A percentile compares a stretch with the other conserved stretches of the same genome.
Evolutionary conservation across 92 coral and sea anemone genomes (phyloP).

Genomic region (Galaxea fascicularis): DNA sequence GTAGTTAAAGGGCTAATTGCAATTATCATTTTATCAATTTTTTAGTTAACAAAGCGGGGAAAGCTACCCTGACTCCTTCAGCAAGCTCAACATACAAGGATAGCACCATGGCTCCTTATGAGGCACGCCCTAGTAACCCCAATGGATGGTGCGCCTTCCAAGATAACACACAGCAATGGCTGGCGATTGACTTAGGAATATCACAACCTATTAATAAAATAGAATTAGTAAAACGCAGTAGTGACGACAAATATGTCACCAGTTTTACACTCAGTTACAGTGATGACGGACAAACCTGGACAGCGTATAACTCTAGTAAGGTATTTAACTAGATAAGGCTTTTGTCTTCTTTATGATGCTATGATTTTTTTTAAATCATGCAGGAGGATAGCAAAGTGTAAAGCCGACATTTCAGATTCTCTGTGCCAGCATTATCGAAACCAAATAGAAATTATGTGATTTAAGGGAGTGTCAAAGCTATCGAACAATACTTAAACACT

Average conservation of each 20-base stretch:
- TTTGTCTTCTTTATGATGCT: not conserved
- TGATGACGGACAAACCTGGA: not conserved
- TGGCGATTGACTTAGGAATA: slow-evolving; percentile 25
- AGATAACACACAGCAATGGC: not conserved
- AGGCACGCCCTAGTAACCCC: slow-evolving; percentile 31
- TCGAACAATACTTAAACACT: no score
- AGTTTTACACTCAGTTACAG: not conserved
- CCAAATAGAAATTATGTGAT: no score
- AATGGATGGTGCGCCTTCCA: slow-evolving; percentile 10
- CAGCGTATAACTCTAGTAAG: not conserved
- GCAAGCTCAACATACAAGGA: not conserved
- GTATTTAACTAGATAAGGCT: not conserved
- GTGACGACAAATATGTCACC: slow-evolving; percentile 1
- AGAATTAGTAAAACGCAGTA: not conserved
- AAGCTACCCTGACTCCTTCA: not conserved
- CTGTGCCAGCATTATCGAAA: no score
- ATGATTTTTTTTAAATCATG: no score
- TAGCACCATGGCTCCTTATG: not conserved
- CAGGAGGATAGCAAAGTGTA: no score
- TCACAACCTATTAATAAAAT: slow-evolving; percentile 7
- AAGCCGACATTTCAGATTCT: no score
- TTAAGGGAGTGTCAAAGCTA: no score
- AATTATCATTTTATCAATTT: not conserved
- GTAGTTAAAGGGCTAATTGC: not conserved
- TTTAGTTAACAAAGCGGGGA: not conserved